A percentile compares a stretch with the other conserved stretches of the same genome.
These are phyloP conservation scores for Danio jaintianensis DNA, from an alignment of 2,797 vertebrate genomes.

Conservation along the genomic window DNA sequence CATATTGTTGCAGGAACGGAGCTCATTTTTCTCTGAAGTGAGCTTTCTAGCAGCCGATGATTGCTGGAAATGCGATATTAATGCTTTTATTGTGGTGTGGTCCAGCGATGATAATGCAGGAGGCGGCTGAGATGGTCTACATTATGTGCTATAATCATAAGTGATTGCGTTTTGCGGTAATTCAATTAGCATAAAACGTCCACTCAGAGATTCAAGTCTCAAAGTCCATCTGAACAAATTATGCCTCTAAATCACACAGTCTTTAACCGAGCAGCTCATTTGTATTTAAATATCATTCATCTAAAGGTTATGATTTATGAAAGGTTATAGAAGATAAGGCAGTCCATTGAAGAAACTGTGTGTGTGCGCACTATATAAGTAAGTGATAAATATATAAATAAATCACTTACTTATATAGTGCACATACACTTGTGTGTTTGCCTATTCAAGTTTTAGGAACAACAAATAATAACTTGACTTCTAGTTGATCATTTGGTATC, in stretches of 20 bases:
- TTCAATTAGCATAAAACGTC: conserved; percentile 13
- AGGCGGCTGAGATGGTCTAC: background rate
- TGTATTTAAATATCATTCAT: background rate
- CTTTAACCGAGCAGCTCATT: background rate
- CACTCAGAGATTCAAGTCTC: conserved; percentile 3
- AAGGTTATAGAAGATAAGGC: no score
- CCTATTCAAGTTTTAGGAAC: no score
- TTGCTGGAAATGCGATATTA: conserved; percentile 14
- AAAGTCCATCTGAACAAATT: background rate
- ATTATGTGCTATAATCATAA: background rate
- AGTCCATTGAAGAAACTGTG: no score
- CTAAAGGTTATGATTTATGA: background rate
- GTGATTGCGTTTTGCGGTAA: conserved; percentile 8
- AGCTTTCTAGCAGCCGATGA: conserved; percentile 13
- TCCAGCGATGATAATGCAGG: background rate
- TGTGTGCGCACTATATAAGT: no score
- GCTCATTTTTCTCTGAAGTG: background rate
- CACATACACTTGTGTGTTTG: no score
- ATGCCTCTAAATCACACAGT: background rate
- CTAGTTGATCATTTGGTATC: no score
- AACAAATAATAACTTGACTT: no score
- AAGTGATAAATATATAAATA: no score
- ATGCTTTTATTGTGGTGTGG: conserved; percentile 22
- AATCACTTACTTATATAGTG: no score
- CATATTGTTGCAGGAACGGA: background rate